Conservation (phyloP, 1,140 invertebrate genomes). For the Venustaconcha ellipsiformis region DNA sequence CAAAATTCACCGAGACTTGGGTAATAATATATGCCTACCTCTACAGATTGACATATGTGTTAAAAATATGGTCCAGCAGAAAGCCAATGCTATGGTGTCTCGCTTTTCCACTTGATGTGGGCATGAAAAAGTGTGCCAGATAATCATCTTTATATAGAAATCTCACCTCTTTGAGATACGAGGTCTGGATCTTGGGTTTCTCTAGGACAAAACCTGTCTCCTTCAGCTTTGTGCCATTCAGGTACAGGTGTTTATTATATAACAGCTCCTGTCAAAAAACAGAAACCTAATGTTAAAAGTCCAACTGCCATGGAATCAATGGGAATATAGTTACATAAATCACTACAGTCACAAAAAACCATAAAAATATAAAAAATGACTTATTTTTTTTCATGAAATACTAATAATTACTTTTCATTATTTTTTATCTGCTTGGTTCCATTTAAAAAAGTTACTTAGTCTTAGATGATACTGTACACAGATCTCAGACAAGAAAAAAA, state of each 20-base stretch:
- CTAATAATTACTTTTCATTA: background rate
- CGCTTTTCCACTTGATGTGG: no score
- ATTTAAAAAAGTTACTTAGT: no score
- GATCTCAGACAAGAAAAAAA: no score
- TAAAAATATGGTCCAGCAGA: no score
- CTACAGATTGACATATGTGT: no score
- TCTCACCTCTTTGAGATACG: conserved; percentile 59
- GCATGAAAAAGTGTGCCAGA: no score
- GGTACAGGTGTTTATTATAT: conserved; percentile 82
- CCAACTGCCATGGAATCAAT: background rate
- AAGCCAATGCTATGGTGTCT: no score
- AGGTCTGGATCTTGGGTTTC: conserved; percentile 54
- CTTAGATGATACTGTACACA: no score
- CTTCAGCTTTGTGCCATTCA: conserved; percentile 79
- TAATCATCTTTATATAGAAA: no score
- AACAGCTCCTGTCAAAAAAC: conserved; percentile 75
- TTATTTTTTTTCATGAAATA: background rate
- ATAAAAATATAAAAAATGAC: background rate
- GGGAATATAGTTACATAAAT: background rate
- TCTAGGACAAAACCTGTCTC: conserved; percentile 64
- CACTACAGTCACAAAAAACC: background rate
- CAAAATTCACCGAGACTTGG: no score
- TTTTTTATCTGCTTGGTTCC: background rate
- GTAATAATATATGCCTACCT: no score
- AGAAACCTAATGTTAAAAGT: conserved; percentile 5